Conservation (phyloP, 2,113 vertebrate species). For the Trochalopteron elliotii region DNA sequence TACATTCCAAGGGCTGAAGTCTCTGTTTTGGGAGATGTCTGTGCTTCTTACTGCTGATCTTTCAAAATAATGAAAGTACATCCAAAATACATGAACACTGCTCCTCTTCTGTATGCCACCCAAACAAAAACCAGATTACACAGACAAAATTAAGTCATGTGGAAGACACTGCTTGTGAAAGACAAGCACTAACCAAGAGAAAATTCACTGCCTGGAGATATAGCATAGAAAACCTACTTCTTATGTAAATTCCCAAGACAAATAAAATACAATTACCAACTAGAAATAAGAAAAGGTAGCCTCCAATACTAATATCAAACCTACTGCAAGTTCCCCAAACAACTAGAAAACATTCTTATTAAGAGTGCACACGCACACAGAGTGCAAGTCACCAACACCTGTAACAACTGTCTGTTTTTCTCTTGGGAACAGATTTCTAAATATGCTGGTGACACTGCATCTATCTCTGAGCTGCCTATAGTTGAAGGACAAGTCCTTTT, state of each 20-base stretch:
- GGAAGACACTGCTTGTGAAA: not conserved
- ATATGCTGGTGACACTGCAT: slow-evolving; percentile 45
- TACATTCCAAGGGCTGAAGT: not conserved
- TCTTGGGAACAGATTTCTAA: not conserved
- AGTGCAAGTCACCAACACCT: not conserved
- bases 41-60: not conserved
- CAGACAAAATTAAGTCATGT: not conserved
- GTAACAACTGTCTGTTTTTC: not conserved
- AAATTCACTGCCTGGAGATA: not conserved
- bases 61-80: not conserved
- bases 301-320: not conserved
- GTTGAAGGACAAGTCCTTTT: slow-evolving; percentile 50
- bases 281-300: not conserved
- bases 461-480: not conserved
- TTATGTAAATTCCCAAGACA: not conserved
- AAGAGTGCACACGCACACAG: not conserved
- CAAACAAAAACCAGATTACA: rapidly evolving
- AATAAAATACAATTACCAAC: not conserved
- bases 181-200: not conserved
- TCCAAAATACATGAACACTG: not conserved
- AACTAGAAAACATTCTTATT: not conserved
- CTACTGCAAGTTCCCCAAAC: not conserved
- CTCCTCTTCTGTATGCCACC: not conserved
- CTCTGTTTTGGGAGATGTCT: not conserved
- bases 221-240: not conserved